A percentile compares a stretch with the other conserved stretches of the same genome.
Conservation (phyloP, 2,797 vertebrate genomes). For the Sebastes baramenuke region DNA sequence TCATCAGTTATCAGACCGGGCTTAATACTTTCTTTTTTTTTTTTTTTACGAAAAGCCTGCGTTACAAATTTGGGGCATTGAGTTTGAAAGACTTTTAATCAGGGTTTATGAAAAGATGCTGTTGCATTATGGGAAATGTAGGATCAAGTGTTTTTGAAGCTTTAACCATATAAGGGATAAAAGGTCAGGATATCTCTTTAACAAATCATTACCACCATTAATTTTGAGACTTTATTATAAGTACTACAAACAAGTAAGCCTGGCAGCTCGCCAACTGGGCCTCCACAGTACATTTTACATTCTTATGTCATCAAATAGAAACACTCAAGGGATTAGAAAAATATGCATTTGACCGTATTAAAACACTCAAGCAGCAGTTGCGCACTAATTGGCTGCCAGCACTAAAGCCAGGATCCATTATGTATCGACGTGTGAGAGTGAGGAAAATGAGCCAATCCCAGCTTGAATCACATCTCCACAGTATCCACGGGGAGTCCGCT, state of each 20-base stretch:
- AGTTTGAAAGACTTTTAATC: too few species aligned
- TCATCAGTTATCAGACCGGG: too few species aligned
- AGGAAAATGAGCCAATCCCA: not conserved
- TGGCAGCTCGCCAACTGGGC: not conserved
- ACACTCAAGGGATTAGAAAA: not conserved
- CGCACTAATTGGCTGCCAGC: not conserved
- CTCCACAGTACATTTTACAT: not conserved
- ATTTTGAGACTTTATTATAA: not conserved
- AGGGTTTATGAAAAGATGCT: not conserved
- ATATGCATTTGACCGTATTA: not conserved
- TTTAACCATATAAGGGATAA: not conserved
- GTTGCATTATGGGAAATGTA: not conserved
- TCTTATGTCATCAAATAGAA: not conserved
- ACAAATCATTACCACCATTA: not conserved
- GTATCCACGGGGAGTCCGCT: conserved; percentile 27
- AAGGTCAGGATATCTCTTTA: not conserved
- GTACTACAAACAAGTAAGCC: not conserved
- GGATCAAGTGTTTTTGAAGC: not conserved
- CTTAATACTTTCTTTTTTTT: too few species aligned
- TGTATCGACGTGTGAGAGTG: not conserved
- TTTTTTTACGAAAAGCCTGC: too few species aligned
- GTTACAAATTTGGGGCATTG: too few species aligned
- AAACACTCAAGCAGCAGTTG: not conserved
- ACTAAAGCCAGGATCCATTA: not conserved
- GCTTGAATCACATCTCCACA: conserved; percentile 19